Percentiles rank a stretch among this genome's conserved stretches.
Evolutionary conservation across 2,113 vertebrate species (phyloP).

Genomic region (Jacana jacana): DNA sequence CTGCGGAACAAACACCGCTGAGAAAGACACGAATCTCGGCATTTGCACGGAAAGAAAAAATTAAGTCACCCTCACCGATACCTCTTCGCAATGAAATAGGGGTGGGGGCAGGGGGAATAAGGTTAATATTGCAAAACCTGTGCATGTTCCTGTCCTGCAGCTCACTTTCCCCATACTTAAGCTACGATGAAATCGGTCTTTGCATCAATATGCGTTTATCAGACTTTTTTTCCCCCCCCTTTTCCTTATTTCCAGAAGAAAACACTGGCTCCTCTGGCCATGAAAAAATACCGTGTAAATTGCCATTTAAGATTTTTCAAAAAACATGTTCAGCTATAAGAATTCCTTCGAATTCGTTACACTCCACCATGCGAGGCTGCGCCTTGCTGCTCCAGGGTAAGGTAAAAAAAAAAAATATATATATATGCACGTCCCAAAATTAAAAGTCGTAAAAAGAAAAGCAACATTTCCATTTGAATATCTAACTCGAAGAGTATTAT

Average conservation of each 20-base stretch:
- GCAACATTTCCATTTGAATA: constrained; percentile 51
- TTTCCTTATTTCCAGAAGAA: background rate
- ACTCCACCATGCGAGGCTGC: background rate
- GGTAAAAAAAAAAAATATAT: no score
- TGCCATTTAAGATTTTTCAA: background rate
- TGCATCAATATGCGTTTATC: background rate
- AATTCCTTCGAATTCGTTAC: constrained; percentile 61
- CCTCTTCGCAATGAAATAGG: background rate
- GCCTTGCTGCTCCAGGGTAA: background rate
- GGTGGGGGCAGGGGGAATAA: no score
- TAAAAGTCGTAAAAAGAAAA: background rate
- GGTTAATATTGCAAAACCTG: background rate
- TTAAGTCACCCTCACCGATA: background rate
- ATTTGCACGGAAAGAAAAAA: background rate
- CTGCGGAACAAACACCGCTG: background rate
- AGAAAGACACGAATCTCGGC: background rate
- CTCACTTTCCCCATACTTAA: background rate
- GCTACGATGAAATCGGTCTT: background rate
- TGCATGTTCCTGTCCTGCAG: background rate
- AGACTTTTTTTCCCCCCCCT: background rate
- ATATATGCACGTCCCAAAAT: background rate
- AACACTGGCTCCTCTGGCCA: background rate
- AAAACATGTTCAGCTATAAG: background rate
- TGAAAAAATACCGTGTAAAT: constrained; percentile 17
- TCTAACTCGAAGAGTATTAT: constrained; percentile 20